Evolutionary conservation across 1,140 invertebrate genomes (phyloP).

Genomic region (Drosophila pruinosa): DNA sequence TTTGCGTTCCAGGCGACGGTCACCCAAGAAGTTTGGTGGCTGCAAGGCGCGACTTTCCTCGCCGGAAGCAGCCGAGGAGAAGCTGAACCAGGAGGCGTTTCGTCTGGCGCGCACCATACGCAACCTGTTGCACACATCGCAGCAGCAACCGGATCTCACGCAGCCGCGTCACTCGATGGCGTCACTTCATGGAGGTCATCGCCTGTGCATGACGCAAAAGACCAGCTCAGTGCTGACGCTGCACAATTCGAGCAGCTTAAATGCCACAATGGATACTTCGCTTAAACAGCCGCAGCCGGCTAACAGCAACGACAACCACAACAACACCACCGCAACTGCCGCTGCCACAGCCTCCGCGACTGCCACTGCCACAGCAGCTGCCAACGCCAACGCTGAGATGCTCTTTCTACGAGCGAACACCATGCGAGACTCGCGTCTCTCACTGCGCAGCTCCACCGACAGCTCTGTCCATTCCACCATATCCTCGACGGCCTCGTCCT

Average conservation of each 20-base stretch:
- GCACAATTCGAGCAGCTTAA: conserved; percentile 55
- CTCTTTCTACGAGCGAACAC: conserved; percentile 73
- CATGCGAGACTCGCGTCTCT: conserved; percentile 76
- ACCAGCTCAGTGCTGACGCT: conserved; percentile 50
- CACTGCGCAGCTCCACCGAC: conserved; percentile 79
- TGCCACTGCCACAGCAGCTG: conserved; percentile 25
- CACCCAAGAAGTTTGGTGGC: conserved; percentile 66
- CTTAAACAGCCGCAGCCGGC: background rate
- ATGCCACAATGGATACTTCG: conserved; percentile 36
- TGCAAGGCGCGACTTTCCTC: conserved; percentile 50
- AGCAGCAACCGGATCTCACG: conserved; percentile 86
- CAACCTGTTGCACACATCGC: conserved; percentile 85
- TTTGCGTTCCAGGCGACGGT: conserved; percentile 59
- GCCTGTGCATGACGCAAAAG: conserved; percentile 55
- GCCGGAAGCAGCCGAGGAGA: conserved; percentile 85
- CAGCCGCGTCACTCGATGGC: conserved; percentile 70
- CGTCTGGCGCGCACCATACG: conserved; percentile 87
- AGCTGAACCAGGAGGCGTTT: conserved; percentile 88
- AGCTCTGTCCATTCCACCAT: conserved; percentile 82
- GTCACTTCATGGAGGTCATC: conserved; percentile 37
- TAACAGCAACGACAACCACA: conserved; percentile 8
- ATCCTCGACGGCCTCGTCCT: conserved; percentile 72
- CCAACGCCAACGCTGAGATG: conserved; percentile 61
- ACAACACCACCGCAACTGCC: conserved; percentile 18
- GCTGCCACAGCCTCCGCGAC: no score